Percentiles rank a stretch among this genome's conserved stretches.
phyloP scores from a whole-genome alignment of 2,888 invertebrate species.

The Aspidapion aeneum region DNA sequence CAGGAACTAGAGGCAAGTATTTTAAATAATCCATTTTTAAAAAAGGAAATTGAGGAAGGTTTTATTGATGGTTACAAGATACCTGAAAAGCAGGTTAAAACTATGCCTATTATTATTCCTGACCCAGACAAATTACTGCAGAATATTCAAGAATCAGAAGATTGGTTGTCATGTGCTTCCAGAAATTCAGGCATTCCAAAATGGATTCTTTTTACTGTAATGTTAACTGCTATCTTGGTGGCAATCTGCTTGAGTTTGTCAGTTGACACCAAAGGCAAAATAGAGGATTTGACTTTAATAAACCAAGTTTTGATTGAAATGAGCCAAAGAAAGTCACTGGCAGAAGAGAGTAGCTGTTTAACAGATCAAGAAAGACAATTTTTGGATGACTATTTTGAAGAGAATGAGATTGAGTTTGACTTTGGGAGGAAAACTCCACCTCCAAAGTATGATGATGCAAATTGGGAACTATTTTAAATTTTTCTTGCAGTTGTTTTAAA shows the following conservation, averaged over 20 bases:
- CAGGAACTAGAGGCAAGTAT: constrained; percentile 42
- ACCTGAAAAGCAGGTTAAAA: constrained; percentile 44
- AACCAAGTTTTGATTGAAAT: neutral
- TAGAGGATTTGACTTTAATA: neutral
- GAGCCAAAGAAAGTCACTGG: neutral
- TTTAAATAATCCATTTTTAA: constrained; percentile 34
- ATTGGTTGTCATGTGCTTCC: constrained; percentile 46
- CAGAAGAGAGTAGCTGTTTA: neutral
- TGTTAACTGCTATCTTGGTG: constrained; percentile 48
- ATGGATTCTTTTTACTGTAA: constrained; percentile 46
- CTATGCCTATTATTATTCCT: constrained; percentile 38
- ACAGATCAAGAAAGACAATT: neutral
- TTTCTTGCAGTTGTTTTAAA: too few species aligned
- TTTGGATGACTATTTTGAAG: neutral
- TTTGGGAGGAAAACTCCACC: neutral
- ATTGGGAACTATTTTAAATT: too few species aligned
- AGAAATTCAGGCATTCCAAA: constrained; percentile 52
- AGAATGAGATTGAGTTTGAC: neutral
- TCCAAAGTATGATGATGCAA: neutral
- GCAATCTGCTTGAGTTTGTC: constrained; percentile 51
- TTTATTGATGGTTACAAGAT: constrained; percentile 43
- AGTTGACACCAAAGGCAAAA: too few species aligned
- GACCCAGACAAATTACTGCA: constrained; percentile 15
- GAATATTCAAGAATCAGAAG: constrained; percentile 28
- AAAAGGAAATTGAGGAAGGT: constrained; percentile 21